Evolutionary conservation across 1,140 invertebrate genomes (phyloP).

Genomic region (Drosophila carrolli): DNA sequence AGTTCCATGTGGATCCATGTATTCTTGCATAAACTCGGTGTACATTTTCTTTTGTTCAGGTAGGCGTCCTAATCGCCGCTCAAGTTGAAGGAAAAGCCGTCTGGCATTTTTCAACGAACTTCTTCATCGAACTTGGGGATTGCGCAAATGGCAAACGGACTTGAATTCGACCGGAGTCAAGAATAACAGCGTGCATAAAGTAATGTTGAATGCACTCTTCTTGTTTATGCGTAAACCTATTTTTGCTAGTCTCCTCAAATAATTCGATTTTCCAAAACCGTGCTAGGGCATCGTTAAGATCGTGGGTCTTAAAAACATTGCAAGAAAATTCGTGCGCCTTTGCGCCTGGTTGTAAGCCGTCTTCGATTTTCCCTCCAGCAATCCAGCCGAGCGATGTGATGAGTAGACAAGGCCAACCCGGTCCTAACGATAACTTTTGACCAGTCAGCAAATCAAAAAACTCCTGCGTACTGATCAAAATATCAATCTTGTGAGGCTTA

Average conservation of each 20-base stretch:
- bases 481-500: no score
- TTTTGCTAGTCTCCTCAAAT: not conserved
- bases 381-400: conserved; percentile 1
- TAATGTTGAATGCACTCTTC: not conserved
- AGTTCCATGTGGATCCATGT: not conserved
- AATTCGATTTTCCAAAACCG: not conserved
- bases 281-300: not conserved
- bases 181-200: conserved; percentile 1
- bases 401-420: not conserved
- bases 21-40: conserved; percentile 1
- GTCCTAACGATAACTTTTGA: not conserved
- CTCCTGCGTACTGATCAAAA: no score
- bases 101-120: not conserved
- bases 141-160: not conserved
- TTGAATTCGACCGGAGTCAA: not conserved
- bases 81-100: not conserved
- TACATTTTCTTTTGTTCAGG: not conserved
- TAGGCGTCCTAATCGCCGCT: not conserved
- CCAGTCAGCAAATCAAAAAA: no score
- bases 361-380: not conserved
- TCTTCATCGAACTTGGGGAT: not conserved
- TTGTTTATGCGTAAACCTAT: not conserved
- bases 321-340: not conserved
- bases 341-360: not conserved
- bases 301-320: not conserved